phyloP scores from a whole-genome alignment of 2,888 invertebrate species.

The Synergus gifuensis region DNA sequence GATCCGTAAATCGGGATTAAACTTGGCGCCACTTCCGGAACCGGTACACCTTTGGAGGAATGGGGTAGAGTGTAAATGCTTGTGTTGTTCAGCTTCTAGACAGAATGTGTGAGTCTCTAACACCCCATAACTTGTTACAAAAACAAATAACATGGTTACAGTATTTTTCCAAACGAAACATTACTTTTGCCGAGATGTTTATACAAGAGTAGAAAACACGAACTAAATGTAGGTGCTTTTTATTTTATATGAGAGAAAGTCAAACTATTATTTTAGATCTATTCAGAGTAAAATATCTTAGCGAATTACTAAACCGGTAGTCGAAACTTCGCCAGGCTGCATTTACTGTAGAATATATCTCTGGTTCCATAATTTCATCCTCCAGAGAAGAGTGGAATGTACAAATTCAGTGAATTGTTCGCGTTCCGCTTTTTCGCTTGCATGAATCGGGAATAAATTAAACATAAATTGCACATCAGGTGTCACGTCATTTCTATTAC shows the following conservation, averaged over 20 bases:
- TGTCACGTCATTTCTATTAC: slow-evolving; percentile 15
- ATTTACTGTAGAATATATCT: neutral
- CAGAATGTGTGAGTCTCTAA: slow-evolving; percentile 17
- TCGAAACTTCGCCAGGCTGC: neutral
- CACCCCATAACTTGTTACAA: slow-evolving; percentile 29
- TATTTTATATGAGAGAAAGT: neutral
- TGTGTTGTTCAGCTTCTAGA: slow-evolving; percentile 11
- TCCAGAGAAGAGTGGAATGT: neutral
- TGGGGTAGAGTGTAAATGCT: slow-evolving; percentile 6
- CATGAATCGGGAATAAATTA: slow-evolving; percentile 21
- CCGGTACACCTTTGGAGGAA: slow-evolving; percentile 43
- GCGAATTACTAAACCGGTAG: neutral
- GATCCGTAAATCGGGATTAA: slow-evolving; percentile 54
- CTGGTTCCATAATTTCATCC: neutral
- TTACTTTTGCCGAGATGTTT: neutral
- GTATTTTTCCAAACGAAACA: neutral
- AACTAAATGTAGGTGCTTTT: neutral
- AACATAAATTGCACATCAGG: slow-evolving; percentile 1
- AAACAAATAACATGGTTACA: slow-evolving; percentile 17
- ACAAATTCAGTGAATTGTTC: slow-evolving; percentile 12
- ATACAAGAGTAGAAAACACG: neutral
- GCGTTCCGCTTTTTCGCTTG: neutral
- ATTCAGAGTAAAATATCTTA: neutral
- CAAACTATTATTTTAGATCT: too few species aligned
- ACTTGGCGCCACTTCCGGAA: slow-evolving; percentile 51